Evolutionary conservation across 92 coral and sea anemone species (phyloP).

Genomic region (Blastomussa wellsi): DNA sequence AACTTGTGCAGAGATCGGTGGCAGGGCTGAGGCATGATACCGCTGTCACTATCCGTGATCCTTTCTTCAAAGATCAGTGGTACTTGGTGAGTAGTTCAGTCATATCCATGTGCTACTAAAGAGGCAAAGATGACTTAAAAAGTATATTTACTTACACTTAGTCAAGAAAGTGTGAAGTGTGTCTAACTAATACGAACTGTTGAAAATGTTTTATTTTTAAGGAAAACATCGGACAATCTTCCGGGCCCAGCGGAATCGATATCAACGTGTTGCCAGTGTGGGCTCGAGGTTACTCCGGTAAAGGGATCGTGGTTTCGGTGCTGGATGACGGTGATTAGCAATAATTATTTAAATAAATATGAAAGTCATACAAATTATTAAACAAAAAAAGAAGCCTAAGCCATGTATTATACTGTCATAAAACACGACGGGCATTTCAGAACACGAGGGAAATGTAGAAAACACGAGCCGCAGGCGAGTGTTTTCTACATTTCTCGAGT

Average conservation of each 20-base stretch:
- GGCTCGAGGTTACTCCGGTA: constrained; percentile 84
- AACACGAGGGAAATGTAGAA: too few species aligned
- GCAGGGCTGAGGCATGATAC: constrained; percentile 61
- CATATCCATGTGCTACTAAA: background rate
- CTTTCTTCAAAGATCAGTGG: constrained; percentile 84
- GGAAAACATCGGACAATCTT: constrained; percentile 89
- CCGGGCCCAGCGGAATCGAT: constrained; percentile 78
- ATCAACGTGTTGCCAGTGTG: constrained; percentile 87
- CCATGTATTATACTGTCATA: too few species aligned
- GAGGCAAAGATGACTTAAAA: background rate
- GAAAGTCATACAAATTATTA: too few species aligned
- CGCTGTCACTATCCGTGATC: constrained; percentile 80
- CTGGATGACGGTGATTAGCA: constrained; percentile 76
- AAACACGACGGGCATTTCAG: too few species aligned
- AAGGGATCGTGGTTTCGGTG: constrained; percentile 77
- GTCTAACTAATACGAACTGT: too few species aligned
- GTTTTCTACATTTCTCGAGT: too few species aligned
- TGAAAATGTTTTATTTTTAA: background rate
- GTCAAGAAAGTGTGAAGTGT: too few species aligned
- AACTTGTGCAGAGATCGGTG: constrained; percentile 49
- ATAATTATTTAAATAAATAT: too few species aligned
- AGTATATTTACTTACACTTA: background rate
- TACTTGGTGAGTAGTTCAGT: constrained; percentile 64
- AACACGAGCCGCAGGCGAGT: too few species aligned
- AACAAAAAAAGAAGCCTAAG: too few species aligned